Conservation (phyloP, 2,113 vertebrate genomes). For the Deroptyus accipitrinus region DNA sequence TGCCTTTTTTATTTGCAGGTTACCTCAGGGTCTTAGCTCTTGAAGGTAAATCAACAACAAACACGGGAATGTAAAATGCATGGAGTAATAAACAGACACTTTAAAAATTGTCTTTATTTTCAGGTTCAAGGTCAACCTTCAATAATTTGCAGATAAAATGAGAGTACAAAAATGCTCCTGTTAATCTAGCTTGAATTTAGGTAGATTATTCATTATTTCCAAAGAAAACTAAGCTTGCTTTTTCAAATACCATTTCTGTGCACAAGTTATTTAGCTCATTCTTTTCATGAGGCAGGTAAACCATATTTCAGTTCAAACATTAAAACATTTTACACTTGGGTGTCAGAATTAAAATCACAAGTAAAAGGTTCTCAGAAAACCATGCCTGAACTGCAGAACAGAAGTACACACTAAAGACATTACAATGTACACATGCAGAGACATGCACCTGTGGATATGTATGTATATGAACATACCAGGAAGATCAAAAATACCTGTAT, state of each 20-base stretch:
- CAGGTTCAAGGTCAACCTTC: neutral
- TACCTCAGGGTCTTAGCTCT: neutral
- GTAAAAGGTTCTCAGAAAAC: neutral
- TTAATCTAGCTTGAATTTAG: neutral
- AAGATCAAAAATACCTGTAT: neutral
- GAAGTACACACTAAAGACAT: neutral
- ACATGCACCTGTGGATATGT: neutral
- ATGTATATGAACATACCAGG: neutral
- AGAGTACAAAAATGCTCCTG: neutral
- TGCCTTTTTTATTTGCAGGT: neutral
- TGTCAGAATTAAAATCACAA: neutral
- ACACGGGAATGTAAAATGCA: neutral
- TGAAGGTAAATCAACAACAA: neutral
- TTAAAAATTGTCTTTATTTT: constrained; percentile 1
- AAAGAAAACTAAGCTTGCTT: neutral
- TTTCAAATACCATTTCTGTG: neutral
- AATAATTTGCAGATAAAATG: neutral
- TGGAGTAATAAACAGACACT: neutral
- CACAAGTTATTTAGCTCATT: neutral
- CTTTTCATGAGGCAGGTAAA: neutral
- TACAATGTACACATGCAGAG: neutral
- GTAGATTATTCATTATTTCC: neutral
- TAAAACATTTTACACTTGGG: neutral
- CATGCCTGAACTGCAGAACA: neutral
- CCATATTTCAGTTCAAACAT: neutral